Conservation (phyloP, 2,888 invertebrate genomes). For the Plusia festucae region DNA sequence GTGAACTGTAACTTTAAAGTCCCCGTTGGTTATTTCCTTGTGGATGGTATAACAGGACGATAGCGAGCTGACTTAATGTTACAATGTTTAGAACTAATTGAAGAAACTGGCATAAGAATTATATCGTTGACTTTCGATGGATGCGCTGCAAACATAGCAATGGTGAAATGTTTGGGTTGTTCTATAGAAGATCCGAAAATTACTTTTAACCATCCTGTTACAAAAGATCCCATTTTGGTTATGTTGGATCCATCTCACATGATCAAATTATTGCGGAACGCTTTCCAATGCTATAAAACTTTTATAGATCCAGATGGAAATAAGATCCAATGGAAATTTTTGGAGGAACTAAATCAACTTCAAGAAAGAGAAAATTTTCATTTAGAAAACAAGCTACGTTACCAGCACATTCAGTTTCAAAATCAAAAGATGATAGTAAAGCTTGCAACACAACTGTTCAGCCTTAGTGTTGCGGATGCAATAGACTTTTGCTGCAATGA, state of each 20-base stretch:
- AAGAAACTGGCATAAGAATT: constrained; percentile 38
- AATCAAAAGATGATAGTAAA: constrained; percentile 28
- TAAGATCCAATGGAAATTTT: constrained; percentile 1
- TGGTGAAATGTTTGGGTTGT: constrained; percentile 27
- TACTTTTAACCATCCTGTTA: constrained; percentile 8
- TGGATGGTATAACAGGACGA: too few species aligned
- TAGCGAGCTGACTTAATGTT: too few species aligned
- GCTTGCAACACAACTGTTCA: constrained; percentile 32
- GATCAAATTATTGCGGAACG: constrained; percentile 36
- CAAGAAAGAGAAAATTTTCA: too few species aligned
- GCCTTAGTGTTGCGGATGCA: constrained; percentile 25
- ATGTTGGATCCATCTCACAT: constrained; percentile 29
- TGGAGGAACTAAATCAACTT: too few species aligned
- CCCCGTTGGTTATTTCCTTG: too few species aligned
- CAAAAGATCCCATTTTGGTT: constrained; percentile 16
- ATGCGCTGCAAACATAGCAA: constrained; percentile 24
- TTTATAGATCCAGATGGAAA: constrained; percentile 18
- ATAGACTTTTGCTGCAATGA: constrained; percentile 28
- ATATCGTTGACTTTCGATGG: constrained; percentile 41
- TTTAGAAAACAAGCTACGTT: too few species aligned
- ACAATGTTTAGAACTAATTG: too few species aligned
- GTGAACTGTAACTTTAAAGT: too few species aligned
- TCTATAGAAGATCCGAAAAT: constrained; percentile 19
- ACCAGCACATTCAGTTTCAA: constrained; percentile 8
- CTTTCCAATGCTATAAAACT: constrained; percentile 22